Evolutionary conservation across 2,797 vertebrate species (phyloP).

Genomic region (Mastacembelus armatus): DNA sequence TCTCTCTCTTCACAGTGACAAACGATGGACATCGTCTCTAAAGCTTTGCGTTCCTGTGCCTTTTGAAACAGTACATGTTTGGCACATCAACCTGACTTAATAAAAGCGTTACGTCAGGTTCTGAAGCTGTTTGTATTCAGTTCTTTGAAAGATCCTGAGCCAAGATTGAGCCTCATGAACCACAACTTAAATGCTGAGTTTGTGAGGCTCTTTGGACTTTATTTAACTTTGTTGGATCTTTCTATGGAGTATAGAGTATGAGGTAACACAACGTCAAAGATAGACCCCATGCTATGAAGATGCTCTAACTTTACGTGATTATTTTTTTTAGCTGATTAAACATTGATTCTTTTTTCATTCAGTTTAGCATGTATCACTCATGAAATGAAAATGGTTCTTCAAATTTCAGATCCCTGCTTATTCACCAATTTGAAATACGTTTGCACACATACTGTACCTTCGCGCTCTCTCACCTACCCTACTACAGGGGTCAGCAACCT

Average conservation of each 20-base stretch:
- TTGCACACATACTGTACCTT: neutral
- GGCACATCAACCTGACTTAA: constrained; percentile 72
- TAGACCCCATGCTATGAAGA: constrained; percentile 39
- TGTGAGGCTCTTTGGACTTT: constrained; percentile 49
- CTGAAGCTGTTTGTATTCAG: constrained; percentile 54
- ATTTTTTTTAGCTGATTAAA: constrained; percentile 47
- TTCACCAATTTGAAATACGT: constrained; percentile 10
- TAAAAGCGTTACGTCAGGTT: constrained; percentile 64
- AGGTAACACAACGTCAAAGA: constrained; percentile 69
- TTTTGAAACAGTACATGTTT: constrained; percentile 76
- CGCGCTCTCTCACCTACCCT: neutral
- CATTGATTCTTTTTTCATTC: constrained; percentile 62
- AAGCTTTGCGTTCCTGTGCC: constrained; percentile 81
- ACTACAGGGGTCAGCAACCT: constrained; percentile 34
- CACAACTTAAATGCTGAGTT: constrained; percentile 33
- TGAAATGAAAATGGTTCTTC: constrained; percentile 76
- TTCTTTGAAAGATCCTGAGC: constrained; percentile 60
- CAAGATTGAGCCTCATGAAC: constrained; percentile 46
- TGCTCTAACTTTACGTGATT: constrained; percentile 39
- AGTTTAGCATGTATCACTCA: constrained; percentile 72
- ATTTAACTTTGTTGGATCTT: constrained; percentile 63
- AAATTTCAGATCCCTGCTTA: constrained; percentile 3
- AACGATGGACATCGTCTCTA: constrained; percentile 81
- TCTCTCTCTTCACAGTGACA: constrained; percentile 88
- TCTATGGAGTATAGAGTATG: constrained; percentile 72